Evolutionary conservation across 2,113 vertebrate genomes (phyloP).

Genomic region (Helogale parvula): DNA sequence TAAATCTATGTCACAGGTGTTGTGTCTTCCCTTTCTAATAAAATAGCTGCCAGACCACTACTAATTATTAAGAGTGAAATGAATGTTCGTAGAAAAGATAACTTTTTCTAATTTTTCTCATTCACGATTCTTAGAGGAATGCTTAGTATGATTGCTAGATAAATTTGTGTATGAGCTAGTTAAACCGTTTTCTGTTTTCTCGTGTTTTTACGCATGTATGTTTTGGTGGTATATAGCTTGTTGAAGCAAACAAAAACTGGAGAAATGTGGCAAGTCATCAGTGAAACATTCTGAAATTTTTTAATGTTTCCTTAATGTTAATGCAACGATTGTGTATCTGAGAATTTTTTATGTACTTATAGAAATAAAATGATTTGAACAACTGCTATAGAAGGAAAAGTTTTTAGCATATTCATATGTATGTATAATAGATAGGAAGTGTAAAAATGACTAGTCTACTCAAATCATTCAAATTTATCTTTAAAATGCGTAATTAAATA

Average conservation of each 20-base stretch:
- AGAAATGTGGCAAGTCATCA: not conserved
- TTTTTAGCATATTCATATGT: not conserved
- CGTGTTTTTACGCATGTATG: not conserved
- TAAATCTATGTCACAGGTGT: conserved; percentile 1
- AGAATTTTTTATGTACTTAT: not conserved
- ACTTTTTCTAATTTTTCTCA: not conserved
- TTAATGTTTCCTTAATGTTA: not conserved
- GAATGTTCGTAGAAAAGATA: not conserved
- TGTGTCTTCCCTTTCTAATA: not conserved
- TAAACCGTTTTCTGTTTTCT: not conserved
- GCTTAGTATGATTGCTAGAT: not conserved
- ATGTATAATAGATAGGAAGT: not conserved
- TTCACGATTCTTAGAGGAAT: not conserved
- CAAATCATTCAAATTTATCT: not conserved
- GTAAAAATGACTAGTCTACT: not conserved
- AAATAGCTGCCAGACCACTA: not conserved
- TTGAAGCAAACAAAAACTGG: not conserved
- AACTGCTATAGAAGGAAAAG: not conserved
- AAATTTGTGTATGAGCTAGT: not conserved
- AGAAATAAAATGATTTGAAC: not conserved
- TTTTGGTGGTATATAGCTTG: not conserved
- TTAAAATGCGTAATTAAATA: not conserved
- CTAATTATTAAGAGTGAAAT: not conserved
- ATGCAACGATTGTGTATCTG: not conserved
- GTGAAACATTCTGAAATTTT: not conserved